Percentiles rank a stretch among this genome's conserved stretches.
These are phyloP conservation scores for Cryptophagus acutangulus DNA, from an alignment of 2,888 invertebrate genomes.

Conservation along the genomic window DNA sequence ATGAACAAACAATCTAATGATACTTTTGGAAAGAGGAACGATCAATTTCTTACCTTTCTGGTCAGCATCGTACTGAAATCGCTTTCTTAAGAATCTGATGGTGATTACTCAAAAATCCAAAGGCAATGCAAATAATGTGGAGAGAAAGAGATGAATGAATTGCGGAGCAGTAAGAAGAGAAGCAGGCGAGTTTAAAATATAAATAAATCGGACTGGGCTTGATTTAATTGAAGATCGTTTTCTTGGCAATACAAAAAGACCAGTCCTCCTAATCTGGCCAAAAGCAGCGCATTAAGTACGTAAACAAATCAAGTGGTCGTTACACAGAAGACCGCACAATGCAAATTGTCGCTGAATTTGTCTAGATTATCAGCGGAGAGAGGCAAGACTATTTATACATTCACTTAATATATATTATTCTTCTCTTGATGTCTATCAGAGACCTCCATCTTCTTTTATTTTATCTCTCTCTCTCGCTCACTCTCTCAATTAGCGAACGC, in stretches of 20 bases:
- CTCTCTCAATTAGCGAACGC: conserved; percentile 40
- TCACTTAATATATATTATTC: too few species aligned
- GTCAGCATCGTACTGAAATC: too few species aligned
- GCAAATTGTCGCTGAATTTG: conserved; percentile 50
- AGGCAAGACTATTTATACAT: conserved; percentile 29
- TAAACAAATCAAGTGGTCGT: conserved; percentile 44
- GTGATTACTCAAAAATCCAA: too few species aligned
- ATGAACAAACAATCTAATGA: too few species aligned
- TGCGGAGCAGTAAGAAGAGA: too few species aligned
- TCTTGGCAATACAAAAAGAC: conserved; percentile 9
- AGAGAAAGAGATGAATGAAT: too few species aligned
- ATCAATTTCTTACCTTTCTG: too few species aligned
- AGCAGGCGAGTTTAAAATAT: too few species aligned
- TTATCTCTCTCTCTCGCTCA: background rate
- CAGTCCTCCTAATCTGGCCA: conserved; percentile 46
- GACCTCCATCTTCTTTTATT: conserved; percentile 7
- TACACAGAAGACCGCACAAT: conserved; percentile 45
- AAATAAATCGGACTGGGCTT: too few species aligned
- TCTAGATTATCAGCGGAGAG: conserved; percentile 47
- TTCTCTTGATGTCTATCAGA: conserved; percentile 25
- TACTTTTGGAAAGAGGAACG: too few species aligned
- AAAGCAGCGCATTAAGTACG: conserved; percentile 41
- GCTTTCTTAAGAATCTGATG: too few species aligned
- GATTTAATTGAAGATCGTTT: conserved; percentile 33
- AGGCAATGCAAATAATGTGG: too few species aligned